Conservation (phyloP, 2,797 vertebrate genomes). For the Sitta carolinensis region DNA sequence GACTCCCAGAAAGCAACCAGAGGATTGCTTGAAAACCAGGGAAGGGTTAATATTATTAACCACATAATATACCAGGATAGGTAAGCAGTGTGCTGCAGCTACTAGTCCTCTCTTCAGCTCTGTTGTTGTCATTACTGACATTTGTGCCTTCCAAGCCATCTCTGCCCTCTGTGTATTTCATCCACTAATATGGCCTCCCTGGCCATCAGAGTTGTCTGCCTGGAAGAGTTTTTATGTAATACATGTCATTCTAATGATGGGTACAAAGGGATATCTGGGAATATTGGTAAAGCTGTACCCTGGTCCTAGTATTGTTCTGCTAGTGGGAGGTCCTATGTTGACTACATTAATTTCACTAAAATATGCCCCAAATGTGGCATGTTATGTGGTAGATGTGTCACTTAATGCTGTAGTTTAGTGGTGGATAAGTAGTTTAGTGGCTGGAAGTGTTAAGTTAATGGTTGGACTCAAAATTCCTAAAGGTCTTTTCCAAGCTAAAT, state of each 20-base stretch:
- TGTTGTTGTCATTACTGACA: neutral
- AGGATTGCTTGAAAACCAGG: neutral
- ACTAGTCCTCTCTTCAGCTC: neutral
- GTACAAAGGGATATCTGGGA: neutral
- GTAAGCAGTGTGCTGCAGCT: neutral
- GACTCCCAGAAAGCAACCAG: neutral
- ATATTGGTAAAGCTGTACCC: neutral
- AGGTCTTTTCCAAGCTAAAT: neutral
- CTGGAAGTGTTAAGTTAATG: neutral
- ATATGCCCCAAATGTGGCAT: neutral
- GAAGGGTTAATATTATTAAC: neutral
- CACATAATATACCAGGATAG: neutral
- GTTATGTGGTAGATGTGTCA: neutral
- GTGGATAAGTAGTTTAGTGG: neutral
- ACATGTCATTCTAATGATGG: neutral
- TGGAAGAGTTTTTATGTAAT: neutral
- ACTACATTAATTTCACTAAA: neutral
- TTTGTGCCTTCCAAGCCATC: neutral
- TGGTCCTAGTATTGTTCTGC: neutral
- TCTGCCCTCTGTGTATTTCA: neutral
- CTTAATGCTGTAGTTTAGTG: neutral
- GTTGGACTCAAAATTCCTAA: neutral
- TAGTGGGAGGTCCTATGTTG: neutral
- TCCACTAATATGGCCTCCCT: neutral
- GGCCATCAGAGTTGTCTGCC: neutral